Evolutionary conservation across 1,140 invertebrate genomes (phyloP).

Genomic region (Proctacanthus coquilletti): DNA sequence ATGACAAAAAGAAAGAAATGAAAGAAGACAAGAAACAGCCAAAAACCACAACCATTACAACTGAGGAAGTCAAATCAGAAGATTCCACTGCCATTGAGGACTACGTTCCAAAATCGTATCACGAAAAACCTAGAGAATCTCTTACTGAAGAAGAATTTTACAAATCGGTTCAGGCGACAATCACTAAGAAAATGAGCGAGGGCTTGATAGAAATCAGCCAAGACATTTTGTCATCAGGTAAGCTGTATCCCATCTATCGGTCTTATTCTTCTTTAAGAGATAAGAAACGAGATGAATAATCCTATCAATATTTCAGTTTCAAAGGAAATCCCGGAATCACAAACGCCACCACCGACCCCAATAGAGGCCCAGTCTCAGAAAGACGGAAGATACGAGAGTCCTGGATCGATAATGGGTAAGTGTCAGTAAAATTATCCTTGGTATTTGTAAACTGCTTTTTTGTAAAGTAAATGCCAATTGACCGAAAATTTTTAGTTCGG

Average conservation of each 20-base stretch:
- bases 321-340: conserved; percentile 25
- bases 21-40: too few relatives aligned
- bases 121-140: conserved; percentile 20
- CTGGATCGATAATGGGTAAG: background rate
- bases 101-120: background rate
- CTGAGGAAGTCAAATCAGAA: too few relatives aligned
- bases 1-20: conserved; percentile 17
- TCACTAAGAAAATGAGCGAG: conserved; percentile 29
- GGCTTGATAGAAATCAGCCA: conserved; percentile 24
- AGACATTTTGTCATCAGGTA: conserved; percentile 23
- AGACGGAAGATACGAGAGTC: background rate
- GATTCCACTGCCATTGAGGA: too few relatives aligned
- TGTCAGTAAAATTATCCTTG: too few relatives aligned
- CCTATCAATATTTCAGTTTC: conserved; percentile 1
- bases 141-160: conserved; percentile 28
- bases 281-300: background rate
- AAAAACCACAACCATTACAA: too few relatives aligned
- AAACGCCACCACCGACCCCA: conserved; percentile 28
- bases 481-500: too few relatives aligned
- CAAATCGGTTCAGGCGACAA: conserved; percentile 27
- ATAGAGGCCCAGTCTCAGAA: conserved; percentile 11
- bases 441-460: background rate
- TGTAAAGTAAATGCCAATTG: background rate
- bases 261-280: background rate
- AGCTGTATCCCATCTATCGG: too few relatives aligned